These are phyloP conservation scores for Axinella damicornis DNA, from an alignment of 37 sponge, comb jelly and placozoan genomes.

Conservation along the genomic window DNA sequence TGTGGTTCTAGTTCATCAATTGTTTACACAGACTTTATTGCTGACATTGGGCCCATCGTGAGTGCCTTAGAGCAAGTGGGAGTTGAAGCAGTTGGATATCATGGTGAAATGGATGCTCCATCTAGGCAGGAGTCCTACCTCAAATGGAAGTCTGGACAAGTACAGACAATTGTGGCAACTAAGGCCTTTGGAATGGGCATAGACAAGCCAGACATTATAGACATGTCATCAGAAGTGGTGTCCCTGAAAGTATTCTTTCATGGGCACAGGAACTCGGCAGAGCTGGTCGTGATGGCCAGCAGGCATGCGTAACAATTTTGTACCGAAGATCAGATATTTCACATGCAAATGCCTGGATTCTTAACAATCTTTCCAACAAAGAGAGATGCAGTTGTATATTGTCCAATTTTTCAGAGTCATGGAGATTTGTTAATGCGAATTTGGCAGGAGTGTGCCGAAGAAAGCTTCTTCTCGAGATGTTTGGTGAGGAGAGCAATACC, in stretches of 20 bases:
- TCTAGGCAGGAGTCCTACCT: slow-evolving; percentile 13
- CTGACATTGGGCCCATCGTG: slow-evolving; percentile 25
- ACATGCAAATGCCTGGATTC: slow-evolving; percentile 22
- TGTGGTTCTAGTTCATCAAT: background rate
- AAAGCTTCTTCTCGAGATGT: background rate
- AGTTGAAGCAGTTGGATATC: slow-evolving; percentile 16
- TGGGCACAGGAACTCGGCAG: slow-evolving; percentile 14
- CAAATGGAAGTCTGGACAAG: slow-evolving; percentile 34
- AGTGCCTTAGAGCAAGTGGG: slow-evolving; percentile 4
- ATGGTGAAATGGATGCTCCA: slow-evolving; percentile 31
- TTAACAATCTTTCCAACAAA: slow-evolving; percentile 11
- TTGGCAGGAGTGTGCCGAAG: slow-evolving; percentile 19
- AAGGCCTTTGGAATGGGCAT: slow-evolving; percentile 38
- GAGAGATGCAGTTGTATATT: slow-evolving; percentile 11
- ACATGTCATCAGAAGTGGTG: slow-evolving; percentile 14
- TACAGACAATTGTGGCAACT: slow-evolving; percentile 30
- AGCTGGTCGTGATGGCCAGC: slow-evolving; percentile 23
- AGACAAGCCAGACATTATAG: slow-evolving; percentile 31
- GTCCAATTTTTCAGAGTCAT: slow-evolving; percentile 26
- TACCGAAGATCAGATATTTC: no score
- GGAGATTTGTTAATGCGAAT: slow-evolving; percentile 11
- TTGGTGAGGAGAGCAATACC: background rate
- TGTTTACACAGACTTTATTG: no score
- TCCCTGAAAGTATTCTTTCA: slow-evolving; percentile 8
- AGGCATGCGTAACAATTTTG: no score